A percentile compares a stretch with the other conserved stretches of the same genome.
Conservation (phyloP, 2,888 invertebrate genomes). For the Deilephila porcellus region DNA sequence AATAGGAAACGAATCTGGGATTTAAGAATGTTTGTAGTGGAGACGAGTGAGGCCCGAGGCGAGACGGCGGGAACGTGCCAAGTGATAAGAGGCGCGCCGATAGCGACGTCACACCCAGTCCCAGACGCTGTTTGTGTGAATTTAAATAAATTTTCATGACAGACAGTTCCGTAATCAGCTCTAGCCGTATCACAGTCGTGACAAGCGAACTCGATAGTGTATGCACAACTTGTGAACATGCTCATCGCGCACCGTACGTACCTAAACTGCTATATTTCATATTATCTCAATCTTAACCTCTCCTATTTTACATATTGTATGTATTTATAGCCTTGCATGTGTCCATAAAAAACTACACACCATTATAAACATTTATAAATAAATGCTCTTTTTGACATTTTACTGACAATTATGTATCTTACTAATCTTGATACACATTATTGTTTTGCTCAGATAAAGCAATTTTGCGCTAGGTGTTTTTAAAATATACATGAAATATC, state of each 20-base stretch:
- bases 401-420: neutral
- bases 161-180: constrained; percentile 84
- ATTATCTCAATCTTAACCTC: constrained; percentile 10
- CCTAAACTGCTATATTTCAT: constrained; percentile 14
- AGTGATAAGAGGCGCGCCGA: constrained; percentile 85
- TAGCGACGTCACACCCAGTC: constrained; percentile 85
- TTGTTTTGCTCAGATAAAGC: constrained; percentile 7
- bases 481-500: too few relatives aligned
- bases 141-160: constrained; percentile 85
- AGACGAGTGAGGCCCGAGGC: constrained; percentile 70
- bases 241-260: constrained; percentile 50
- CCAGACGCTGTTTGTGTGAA: constrained; percentile 85
- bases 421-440: neutral
- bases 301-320: neutral
- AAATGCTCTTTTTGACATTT: neutral
- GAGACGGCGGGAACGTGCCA: constrained; percentile 83
- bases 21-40: constrained; percentile 70
- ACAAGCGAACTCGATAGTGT: constrained; percentile 73
- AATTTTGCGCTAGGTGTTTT: too few relatives aligned
- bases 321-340: neutral
- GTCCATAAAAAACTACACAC: neutral
- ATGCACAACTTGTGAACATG: constrained; percentile 52
- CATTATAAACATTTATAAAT: neutral
- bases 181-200: constrained; percentile 74
- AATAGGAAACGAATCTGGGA: constrained; percentile 54